A percentile compares a stretch with the other conserved stretches of the same genome.
Conservation (phyloP, 2,888 invertebrate species). For the Drosophila borealis region DNA sequence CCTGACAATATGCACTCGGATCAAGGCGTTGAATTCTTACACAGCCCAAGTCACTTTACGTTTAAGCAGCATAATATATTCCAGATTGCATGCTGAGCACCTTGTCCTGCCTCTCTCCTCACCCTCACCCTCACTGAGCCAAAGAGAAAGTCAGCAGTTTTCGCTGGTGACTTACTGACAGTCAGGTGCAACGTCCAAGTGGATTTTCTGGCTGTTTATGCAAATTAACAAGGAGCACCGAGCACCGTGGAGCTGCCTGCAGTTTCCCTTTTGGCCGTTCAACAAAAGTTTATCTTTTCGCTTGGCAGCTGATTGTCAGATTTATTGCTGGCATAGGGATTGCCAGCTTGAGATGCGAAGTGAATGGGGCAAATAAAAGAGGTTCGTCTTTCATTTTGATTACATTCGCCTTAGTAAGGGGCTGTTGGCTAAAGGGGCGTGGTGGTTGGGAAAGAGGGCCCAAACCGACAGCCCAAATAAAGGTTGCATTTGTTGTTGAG, state of each 20-base stretch:
- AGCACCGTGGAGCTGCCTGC: slow-evolving; percentile 20
- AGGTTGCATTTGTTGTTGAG: slow-evolving; percentile 27
- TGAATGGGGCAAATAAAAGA: slow-evolving; percentile 14
- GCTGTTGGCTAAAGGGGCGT: neutral
- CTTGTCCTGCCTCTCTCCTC: neutral
- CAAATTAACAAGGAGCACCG: slow-evolving; percentile 48
- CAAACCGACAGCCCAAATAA: slow-evolving; percentile 10
- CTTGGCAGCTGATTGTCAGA: slow-evolving; percentile 42
- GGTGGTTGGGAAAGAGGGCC: neutral
- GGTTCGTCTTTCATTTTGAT: slow-evolving; percentile 25
- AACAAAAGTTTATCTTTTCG: slow-evolving; percentile 33
- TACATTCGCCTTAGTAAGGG: neutral
- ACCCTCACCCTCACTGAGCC: slow-evolving; percentile 5
- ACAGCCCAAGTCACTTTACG: slow-evolving; percentile 12
- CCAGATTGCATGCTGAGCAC: slow-evolving; percentile 43
- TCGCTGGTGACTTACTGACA: slow-evolving; percentile 21
- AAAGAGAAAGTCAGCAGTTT: slow-evolving; percentile 39
- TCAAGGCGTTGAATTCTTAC: slow-evolving; percentile 26
- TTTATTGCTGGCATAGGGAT: slow-evolving; percentile 42
- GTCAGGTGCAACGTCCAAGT: slow-evolving; percentile 43
- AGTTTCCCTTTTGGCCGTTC: slow-evolving; percentile 39
- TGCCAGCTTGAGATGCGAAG: slow-evolving; percentile 27
- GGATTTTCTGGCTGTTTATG: slow-evolving; percentile 56
- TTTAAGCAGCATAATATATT: slow-evolving; percentile 43
- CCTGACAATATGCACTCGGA: slow-evolving; percentile 16